Percentiles rank a stretch among this genome's conserved stretches.
phyloP scores from a whole-genome alignment of 2,797 vertebrate species.

The Acridotheres tristis region DNA sequence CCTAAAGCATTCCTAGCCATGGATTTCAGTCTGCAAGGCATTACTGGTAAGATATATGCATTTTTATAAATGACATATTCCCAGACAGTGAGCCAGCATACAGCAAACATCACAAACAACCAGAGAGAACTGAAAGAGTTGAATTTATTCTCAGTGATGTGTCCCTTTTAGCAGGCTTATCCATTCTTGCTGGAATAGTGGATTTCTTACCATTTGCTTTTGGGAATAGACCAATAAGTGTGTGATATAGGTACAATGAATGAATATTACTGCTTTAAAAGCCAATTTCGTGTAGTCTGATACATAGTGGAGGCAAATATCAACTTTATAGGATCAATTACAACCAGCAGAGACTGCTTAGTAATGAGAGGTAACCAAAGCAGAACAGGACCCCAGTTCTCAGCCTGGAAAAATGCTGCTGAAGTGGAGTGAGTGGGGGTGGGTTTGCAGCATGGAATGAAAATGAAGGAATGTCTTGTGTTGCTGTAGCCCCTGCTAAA shows the following conservation, averaged over 20 bases:
- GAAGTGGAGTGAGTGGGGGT: neutral
- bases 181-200: neutral
- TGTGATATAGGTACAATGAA: neutral
- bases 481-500: constrained; percentile 4
- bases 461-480: constrained; percentile 38
- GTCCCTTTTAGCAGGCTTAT: neutral
- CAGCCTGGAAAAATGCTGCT: neutral
- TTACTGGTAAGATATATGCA: constrained; percentile 20
- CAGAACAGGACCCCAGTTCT: neutral
- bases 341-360: neutral
- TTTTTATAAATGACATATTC: constrained; percentile 52
- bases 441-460: neutral
- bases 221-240: neutral
- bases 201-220: neutral
- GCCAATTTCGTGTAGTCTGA: neutral
- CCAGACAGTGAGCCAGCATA: constrained; percentile 43
- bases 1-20: constrained; percentile 13
- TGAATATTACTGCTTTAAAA: neutral
- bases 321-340: neutral
- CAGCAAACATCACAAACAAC: constrained; percentile 21
- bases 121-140: constrained; percentile 6
- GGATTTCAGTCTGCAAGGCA: constrained; percentile 45
- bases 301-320: neutral
- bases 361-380: neutral
- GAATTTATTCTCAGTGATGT: neutral